Evolutionary conservation across 2,797 vertebrate genomes (phyloP).

Genomic region (Falco cherrug): DNA sequence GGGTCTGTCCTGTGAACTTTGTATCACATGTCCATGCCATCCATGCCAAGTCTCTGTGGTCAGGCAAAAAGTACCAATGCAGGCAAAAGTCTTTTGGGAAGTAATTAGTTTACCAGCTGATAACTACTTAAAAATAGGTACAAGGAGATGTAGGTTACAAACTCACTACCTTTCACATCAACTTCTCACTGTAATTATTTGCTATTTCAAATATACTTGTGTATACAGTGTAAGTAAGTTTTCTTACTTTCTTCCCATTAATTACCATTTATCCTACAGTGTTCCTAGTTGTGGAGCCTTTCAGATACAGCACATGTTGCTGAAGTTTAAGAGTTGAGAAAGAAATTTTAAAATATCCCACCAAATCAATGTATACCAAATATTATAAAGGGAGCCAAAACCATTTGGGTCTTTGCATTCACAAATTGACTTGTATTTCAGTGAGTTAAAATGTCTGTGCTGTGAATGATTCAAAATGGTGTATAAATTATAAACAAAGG

Average conservation of each 20-base stretch:
- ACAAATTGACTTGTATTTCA: background rate
- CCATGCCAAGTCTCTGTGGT: background rate
- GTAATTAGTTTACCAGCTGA: background rate
- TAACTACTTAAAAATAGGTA: background rate
- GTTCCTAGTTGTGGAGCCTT: background rate
- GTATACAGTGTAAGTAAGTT: background rate
- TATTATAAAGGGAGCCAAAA: background rate
- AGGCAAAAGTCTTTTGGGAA: background rate
- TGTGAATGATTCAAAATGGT: background rate
- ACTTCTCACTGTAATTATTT: background rate
- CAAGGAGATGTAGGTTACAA: background rate
- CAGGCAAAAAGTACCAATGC: background rate
- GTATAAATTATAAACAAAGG: background rate
- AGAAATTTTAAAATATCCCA: background rate
- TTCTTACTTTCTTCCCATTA: background rate
- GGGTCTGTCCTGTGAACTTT: background rate
- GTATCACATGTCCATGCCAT: background rate
- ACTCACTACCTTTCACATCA: background rate
- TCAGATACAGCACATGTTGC: background rate
- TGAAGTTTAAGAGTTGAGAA: background rate
- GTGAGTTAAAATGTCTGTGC: background rate
- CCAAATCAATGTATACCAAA: background rate
- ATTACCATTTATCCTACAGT: background rate
- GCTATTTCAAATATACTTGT: background rate
- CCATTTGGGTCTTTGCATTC: background rate